Evolutionary conservation across 2,888 invertebrate species (phyloP), one percentile per base, ranked within the genome.

Genomic region (Meliscaeva auricollis): DNA sequence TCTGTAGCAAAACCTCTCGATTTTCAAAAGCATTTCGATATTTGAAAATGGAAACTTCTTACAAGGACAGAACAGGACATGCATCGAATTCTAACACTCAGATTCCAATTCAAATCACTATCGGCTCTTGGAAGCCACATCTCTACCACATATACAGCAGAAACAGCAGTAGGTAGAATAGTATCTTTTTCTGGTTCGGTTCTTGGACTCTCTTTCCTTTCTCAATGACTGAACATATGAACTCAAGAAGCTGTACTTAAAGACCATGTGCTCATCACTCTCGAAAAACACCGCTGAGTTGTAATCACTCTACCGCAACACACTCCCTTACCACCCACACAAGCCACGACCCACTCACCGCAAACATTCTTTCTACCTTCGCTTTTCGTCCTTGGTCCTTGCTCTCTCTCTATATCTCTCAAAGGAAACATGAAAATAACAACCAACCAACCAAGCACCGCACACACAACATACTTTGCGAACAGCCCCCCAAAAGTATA

Each of bases 351-450:
- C 35, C 38, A 60, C 60, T 38, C 22, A 75, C 69, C 48, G 20
- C 48, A 64, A 30, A 35, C 50, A 50, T 22, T 38, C 26, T 52
- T 52, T 20, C 48, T n/a, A 26, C 17, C 62, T 41, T 32, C 1
- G 6, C 35, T 35, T 35, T 6, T 35, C 52, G 66, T 66, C 66
- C 66, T 66, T 66, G 48, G 48, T 66, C 48, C 64, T 66, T 66
- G 62, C 73, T 62, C 73, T 50, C 38, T 38, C 38, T 9, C 64
- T 30, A 44, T 17, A 54, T 56, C 58, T 35, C 66, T 76, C 66
- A 69, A 78, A 73, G 73, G 68, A 82, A 78, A 35, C 82, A 82
- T 60, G 78, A 83, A 78, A 78, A 83, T 78, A 83, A 83, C 78
- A 82, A 78, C 72, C 78, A 82, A 78, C 68, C 82, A 44, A 62